Evolutionary conservation across 1,140 invertebrate genomes (phyloP), one percentile per base, ranked within the genome.

Genomic region (Anastatus disparis): DNA sequence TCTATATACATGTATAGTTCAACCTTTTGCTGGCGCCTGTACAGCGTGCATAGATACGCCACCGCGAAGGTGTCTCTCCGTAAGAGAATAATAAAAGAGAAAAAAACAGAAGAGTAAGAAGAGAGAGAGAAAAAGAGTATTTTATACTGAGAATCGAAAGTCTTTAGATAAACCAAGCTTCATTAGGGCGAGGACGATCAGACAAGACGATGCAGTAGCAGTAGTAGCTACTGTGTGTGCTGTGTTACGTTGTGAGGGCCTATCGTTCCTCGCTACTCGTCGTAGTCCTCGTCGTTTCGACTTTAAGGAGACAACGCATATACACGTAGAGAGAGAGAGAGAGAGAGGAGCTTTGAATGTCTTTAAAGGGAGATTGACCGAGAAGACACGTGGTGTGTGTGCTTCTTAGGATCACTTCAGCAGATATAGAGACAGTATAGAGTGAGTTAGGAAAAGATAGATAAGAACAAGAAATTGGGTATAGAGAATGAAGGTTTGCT

Each of bases 141-240:
- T 55, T 83, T 84, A 82, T 86, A 86, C 84, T 84, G 79, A 78
- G 84, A 86, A 86, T 85, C 84, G 84, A 85, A 27, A 56, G 80
- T 79, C 82, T 82, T 83, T 79, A 85, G 84, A 86, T 86, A 85
- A 86, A 86, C 77, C 83, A 85, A 79, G 78, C 84, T 85, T 86
- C 84, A 86, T 85, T 86, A 86, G 83, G 79, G 78, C 84, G 81
- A 82, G 84, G 82, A 84, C 85, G 84, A 85, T 86, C 84, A 81
- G 84, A 86, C 84, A 86, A 85, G 80, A 78, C 82, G 84, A 86
- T 86, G 81, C 70, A 75, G 72, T 66, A 68, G 75, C 74, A 77
- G 70, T 72, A 74, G 75, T 27, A 31, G 27, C 29, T 20, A 10
- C 31, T 17, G 29, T 17, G 42, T 46, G 44, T 46, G 20, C 44